These are phyloP conservation scores for Fopius arisanus DNA, from an alignment of 1,140 invertebrate genomes.

Conservation along the genomic window DNA sequence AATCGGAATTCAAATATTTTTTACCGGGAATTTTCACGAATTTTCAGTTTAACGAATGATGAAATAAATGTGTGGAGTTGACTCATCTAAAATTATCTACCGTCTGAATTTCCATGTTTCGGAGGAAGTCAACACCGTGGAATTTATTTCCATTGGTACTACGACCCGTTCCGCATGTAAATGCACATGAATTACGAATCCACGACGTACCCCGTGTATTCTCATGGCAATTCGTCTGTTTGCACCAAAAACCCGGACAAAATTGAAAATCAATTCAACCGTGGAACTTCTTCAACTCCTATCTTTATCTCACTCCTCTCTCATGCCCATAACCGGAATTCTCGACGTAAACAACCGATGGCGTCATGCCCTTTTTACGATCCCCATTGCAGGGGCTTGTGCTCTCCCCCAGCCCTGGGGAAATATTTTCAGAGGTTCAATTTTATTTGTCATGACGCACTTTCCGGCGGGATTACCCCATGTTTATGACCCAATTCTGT, in stretches of 20 bases:
- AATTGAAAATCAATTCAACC: neutral
- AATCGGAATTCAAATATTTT: no score
- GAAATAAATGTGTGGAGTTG: no score
- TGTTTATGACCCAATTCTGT: neutral
- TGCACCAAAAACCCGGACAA: neutral
- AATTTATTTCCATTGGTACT: neutral
- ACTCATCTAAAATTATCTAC: no score
- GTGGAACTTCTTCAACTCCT: neutral
- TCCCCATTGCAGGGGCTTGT: neutral
- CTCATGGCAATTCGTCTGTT: neutral
- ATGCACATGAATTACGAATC: neutral
- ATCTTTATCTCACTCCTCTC: neutral
- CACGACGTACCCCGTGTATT: neutral
- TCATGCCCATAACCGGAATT: neutral
- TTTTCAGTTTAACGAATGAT: no score
- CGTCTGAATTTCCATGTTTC: neutral
- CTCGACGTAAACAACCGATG: slow-evolving; percentile 15
- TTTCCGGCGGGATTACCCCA: neutral
- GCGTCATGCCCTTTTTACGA: slow-evolving; percentile 13
- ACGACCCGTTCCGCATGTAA: neutral
- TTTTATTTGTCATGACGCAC: neutral
- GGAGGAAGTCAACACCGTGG: neutral
- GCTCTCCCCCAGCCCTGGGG: neutral
- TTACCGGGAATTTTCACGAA: no score
- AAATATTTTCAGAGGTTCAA: neutral